A percentile compares a stretch with the other conserved stretches of the same genome.
Conservation (phyloP, 2,113 vertebrate species). For the Seriola dumerili region DNA sequence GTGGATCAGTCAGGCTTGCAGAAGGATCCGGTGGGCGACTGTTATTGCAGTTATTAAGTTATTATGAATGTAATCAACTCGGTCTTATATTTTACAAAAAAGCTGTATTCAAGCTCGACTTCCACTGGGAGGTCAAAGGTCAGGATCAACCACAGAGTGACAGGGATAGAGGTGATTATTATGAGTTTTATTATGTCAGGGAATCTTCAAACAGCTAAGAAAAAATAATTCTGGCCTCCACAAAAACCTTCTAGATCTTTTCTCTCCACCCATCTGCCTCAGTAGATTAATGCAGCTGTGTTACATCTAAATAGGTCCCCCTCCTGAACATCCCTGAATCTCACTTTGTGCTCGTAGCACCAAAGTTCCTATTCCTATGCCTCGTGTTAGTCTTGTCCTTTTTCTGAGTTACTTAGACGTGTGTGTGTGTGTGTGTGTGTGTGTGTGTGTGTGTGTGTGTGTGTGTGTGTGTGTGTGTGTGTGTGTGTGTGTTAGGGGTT, state of each 20-base stretch:
- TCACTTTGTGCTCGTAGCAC: constrained; percentile 75
- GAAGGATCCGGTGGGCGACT: constrained; percentile 38
- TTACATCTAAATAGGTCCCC: constrained; percentile 75
- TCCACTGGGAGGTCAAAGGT: constrained; percentile 25
- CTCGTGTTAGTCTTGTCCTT: constrained; percentile 44
- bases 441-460: constrained; percentile 8
- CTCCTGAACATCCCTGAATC: constrained; percentile 75
- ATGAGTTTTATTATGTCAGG: too few relatives aligned
- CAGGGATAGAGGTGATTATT: too few relatives aligned
- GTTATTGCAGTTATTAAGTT: constrained; percentile 58
- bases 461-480: constrained; percentile 11
- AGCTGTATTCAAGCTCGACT: constrained; percentile 15
- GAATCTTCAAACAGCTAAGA: too few relatives aligned
- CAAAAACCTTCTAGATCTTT: constrained; percentile 43
- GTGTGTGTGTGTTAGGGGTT: constrained; percentile 14
- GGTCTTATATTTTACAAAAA: constrained; percentile 12
- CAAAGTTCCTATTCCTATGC: constrained; percentile 71
- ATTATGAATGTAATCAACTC: constrained; percentile 58
- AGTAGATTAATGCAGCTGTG: constrained; percentile 78
- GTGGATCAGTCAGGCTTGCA: constrained; percentile 63
- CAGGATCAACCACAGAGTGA: not conserved
- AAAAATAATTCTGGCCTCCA: too few relatives aligned
- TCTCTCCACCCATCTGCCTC: constrained; percentile 57
- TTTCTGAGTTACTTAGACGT: constrained; percentile 41
- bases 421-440: constrained; percentile 14